Conservation (phyloP, 2,113 vertebrate genomes). For the Tautogolabrus adspersus region DNA sequence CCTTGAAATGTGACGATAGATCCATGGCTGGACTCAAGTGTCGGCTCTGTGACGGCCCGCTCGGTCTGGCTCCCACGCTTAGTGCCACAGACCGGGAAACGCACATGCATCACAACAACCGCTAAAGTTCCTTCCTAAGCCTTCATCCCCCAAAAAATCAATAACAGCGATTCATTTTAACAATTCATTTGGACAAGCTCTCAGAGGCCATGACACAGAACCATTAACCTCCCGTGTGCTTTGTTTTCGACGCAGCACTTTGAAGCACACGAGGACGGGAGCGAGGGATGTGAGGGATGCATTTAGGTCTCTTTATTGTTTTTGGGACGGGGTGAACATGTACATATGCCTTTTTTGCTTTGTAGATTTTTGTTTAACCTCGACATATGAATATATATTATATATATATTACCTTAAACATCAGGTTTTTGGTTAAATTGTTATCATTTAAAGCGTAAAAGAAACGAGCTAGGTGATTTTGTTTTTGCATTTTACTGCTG, state of each 20-base stretch:
- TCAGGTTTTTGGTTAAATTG: slow-evolving; percentile 83
- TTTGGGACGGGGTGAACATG: slow-evolving; percentile 81
- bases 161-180: slow-evolving; percentile 37
- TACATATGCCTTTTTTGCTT: slow-evolving; percentile 92
- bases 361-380: slow-evolving; percentile 82
- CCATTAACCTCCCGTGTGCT: slow-evolving; percentile 80
- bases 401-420: slow-evolving; percentile 88
- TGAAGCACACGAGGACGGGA: slow-evolving; percentile 39
- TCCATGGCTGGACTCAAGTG: slow-evolving; percentile 74
- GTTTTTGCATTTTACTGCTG: slow-evolving; percentile 88
- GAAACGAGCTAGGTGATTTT: slow-evolving; percentile 66
- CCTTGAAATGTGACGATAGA: slow-evolving; percentile 82
- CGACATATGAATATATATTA: slow-evolving; percentile 85
- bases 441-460: slow-evolving; percentile 80
- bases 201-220: slow-evolving; percentile 83
- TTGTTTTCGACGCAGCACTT: slow-evolving; percentile 47
- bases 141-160: slow-evolving; percentile 78
- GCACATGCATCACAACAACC: slow-evolving; percentile 75
- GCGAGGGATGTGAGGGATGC: slow-evolving; percentile 63
- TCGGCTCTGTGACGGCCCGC: slow-evolving; percentile 44
- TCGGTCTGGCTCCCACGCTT: slow-evolving; percentile 33
- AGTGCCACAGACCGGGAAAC: slow-evolving; percentile 71
- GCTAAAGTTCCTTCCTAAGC: slow-evolving; percentile 68
- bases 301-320: slow-evolving; percentile 51
- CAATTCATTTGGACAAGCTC: slow-evolving; percentile 56